phyloP scores from a whole-genome alignment of 53 echinoderm and acorn worm genomes.

The Echinarachnius parma region DNA sequence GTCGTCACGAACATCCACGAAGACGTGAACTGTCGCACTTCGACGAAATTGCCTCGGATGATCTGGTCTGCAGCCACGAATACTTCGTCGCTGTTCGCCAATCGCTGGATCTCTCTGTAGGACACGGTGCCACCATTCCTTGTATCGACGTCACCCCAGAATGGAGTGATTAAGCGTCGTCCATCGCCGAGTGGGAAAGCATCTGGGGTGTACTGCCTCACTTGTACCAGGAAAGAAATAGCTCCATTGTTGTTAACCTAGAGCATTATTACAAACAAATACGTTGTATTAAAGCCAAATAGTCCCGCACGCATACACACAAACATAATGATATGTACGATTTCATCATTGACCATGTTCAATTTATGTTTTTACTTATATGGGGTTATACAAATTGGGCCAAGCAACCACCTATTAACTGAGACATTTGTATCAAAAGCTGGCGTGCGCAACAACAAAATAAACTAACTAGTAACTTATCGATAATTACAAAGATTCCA shows the following conservation, averaged over 20 bases:
- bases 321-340: no score
- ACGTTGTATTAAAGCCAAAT: no score
- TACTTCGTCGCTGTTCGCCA: conserved; percentile 19
- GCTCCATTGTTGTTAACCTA: conserved; percentile 70
- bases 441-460: no score
- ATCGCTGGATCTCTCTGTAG: conserved; percentile 32
- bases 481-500: no score
- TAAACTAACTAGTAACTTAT: no score
- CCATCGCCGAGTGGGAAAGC: conserved; percentile 32
- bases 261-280: neutral
- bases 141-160: conserved; percentile 56
- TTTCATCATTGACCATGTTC: no score
- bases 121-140: conserved; percentile 37
- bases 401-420: no score
- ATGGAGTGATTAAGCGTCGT: conserved; percentile 47
- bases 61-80: conserved; percentile 39
- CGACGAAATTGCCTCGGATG: conserved; percentile 31
- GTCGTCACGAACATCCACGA: conserved; percentile 53
- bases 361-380: no score
- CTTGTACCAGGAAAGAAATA: conserved; percentile 38
- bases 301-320: no score
- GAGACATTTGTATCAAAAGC: no score
- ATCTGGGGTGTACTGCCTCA: conserved; percentile 25
- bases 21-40: conserved; percentile 15
- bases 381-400: no score